Base-by-base conservation (phyloP, 2,113 vertebrate species). In the Steatornis caripensis region DNA sequence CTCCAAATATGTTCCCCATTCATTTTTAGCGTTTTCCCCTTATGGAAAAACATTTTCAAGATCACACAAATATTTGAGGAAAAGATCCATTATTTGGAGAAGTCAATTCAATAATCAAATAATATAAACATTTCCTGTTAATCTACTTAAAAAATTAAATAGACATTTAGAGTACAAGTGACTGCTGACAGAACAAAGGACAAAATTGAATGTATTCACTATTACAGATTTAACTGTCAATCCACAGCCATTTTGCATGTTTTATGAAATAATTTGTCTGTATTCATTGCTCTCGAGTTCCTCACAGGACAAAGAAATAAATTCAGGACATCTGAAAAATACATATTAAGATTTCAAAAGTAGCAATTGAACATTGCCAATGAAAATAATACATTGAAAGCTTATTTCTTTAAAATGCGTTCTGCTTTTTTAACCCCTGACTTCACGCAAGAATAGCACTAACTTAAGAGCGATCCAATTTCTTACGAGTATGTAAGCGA, bases 161-260 rank as follows among this genome's bases (percentile, higher is more conserved):
- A 97, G 93, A 94, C 64, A 84, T 95, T 90, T 90, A 71, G 39
- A 95, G 92, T 64, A 81, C 84, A 91, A 97, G 86, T 91, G 84
- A 95, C 79, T 96, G 95, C 90, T 87, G 89, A 76, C 80, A 95
- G 94, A 97, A 97, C 92, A 97, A 97, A 97, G 86, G 80, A 82
- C 89, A 87, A 94, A 95, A 97, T 93, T 75, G 94, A 93, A 95
- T 90, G 90, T 90, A 93, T 92, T 94, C 95, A 82, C 76, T 94
- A 54, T 83, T 82, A 72, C 82, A 89, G 79, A 91, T 93, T 92
- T 93, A 85, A 94, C 94, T 96, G 93, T 87, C 93, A 94, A 95
- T 90, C 93, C 84, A 62, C 93, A 90, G 94, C 61, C 95, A 91
- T 96, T 96, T 81, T 16, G 0, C 61, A 83, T 64, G 79, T 58